Evolutionary conservation across 2,888 invertebrate genomes (phyloP), one percentile per base, ranked within the genome.

Genomic region (Ormyrus labotus): DNA sequence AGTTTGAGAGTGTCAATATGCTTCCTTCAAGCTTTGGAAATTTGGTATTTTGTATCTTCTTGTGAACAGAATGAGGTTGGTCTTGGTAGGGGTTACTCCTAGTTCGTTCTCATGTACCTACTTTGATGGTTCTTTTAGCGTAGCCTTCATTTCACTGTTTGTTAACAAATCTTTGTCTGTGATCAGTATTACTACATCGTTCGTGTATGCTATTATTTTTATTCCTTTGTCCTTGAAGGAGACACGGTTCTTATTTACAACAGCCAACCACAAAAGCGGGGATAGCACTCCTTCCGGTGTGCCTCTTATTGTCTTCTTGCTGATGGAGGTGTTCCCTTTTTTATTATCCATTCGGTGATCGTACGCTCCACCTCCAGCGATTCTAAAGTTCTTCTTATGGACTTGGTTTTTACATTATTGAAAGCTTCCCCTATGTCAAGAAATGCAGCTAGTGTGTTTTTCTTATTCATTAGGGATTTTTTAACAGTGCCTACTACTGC

Each of bases 281-380:
- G 85, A 87, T 5, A 87, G 80, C 7, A 85, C 87, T 7, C 86
- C 86, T 78, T 87, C 87, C 8, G 86, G 85, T 64, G 86, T 88
- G 7, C 86, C 87, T 73, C 69, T 72, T 0, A 61, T 80, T 2
- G 70, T 71, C 5, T 48, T 58, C 50, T 13, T 64, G 6, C 45
- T 72, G 9, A 45, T 50, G 5, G 13, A 34, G 50, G 45, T 69
- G 57, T 61, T 34, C 34, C 58, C 57, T 13, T 77, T 13, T 8
- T 8, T 2, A 80, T 34, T 3, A 81, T 60, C 82, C 82, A 81
- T 6, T 60, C 19, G 19, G 8, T 51, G 55, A 73, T 50, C 0
- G 69, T 60, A 2, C 19, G 9, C 13, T 74, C 57, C 0, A 83
- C 65, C 2, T 63, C 67, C 10, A 74, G 11, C n/a, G 47, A 48